phyloP scores from a whole-genome alignment of 2,888 invertebrate species.

The Darwinula stevensoni region DNA sequence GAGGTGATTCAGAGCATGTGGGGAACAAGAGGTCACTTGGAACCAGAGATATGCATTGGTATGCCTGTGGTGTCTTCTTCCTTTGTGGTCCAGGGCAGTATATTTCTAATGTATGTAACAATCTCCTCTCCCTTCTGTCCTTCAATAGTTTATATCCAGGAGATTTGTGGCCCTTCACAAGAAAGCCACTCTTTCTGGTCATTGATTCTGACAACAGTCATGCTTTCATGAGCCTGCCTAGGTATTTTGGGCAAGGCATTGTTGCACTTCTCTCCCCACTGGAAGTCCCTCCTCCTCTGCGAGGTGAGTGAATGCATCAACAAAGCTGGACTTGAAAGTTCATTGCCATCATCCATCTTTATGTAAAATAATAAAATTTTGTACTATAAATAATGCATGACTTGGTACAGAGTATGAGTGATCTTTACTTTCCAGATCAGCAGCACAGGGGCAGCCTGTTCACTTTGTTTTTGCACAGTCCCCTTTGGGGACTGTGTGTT shows the following conservation, averaged over 20 bases:
- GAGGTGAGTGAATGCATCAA: constrained; percentile 28
- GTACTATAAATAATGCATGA: too few species aligned
- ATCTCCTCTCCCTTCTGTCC: too few species aligned
- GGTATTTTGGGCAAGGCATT: constrained; percentile 71
- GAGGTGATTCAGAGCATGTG: constrained; percentile 30
- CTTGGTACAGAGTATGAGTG: too few species aligned
- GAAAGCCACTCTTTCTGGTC: constrained; percentile 70
- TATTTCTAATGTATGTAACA: too few species aligned
- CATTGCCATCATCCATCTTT: too few species aligned
- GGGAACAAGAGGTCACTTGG: constrained; percentile 13
- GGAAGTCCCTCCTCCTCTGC: constrained; percentile 53
- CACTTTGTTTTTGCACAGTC: constrained; percentile 80
- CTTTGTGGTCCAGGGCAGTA: too few species aligned
- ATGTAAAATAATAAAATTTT: too few species aligned
- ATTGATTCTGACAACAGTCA: constrained; percentile 86
- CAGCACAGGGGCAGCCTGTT: constrained; percentile 52
- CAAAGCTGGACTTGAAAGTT: too few species aligned
- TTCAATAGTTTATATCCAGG: constrained; percentile 53
- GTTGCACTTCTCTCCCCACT: constrained; percentile 78
- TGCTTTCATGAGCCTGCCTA: constrained; percentile 65
- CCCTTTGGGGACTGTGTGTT: constrained; percentile 67
- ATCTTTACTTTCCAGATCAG: constrained; percentile 16
- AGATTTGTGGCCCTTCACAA: constrained; percentile 68
- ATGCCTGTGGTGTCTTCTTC: too few species aligned
- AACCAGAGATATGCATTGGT: constrained; percentile 25